phyloP scores from a whole-genome alignment of 2,113 vertebrate genomes.

The Triplophysa tibetana region DNA sequence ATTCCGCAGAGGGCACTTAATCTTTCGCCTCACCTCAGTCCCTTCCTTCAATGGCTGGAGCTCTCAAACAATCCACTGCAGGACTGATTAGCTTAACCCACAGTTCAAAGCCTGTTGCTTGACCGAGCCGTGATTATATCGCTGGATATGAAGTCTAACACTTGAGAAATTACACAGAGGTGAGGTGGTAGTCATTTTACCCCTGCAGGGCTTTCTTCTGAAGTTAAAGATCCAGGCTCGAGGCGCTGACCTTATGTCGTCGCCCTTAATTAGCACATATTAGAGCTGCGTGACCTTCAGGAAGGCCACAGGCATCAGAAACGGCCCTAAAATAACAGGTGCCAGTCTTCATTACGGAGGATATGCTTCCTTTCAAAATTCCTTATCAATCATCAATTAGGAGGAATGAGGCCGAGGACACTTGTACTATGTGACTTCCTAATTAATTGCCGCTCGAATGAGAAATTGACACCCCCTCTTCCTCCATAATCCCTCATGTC shows the following conservation, averaged over 20 bases:
- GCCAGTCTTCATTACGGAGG: conserved; percentile 73
- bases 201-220: conserved; percentile 51
- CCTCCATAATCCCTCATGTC: conserved; percentile 54
- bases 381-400: conserved; percentile 74
- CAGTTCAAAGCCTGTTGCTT: conserved; percentile 18
- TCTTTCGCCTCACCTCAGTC: conserved; percentile 3
- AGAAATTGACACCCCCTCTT: conserved; percentile 63
- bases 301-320: conserved; percentile 57
- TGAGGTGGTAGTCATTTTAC: conserved; percentile 23
- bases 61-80: neutral
- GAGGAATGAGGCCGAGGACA: conserved; percentile 69
- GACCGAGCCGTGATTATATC: neutral
- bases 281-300: conserved; percentile 55
- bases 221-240: conserved; percentile 50
- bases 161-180: conserved; percentile 36
- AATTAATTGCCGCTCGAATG: conserved; percentile 73
- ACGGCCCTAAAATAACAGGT: conserved; percentile 67
- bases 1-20: neutral
- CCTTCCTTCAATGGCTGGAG: neutral
- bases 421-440: conserved; percentile 69
- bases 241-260: conserved; percentile 55
- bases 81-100: neutral
- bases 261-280: conserved; percentile 32
- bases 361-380: conserved; percentile 70
- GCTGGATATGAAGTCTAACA: conserved; percentile 4